Conservation (phyloP, 37 sponge, comb jelly and placozoan genomes). For the Chondrilla cf. caribensis region DNA sequence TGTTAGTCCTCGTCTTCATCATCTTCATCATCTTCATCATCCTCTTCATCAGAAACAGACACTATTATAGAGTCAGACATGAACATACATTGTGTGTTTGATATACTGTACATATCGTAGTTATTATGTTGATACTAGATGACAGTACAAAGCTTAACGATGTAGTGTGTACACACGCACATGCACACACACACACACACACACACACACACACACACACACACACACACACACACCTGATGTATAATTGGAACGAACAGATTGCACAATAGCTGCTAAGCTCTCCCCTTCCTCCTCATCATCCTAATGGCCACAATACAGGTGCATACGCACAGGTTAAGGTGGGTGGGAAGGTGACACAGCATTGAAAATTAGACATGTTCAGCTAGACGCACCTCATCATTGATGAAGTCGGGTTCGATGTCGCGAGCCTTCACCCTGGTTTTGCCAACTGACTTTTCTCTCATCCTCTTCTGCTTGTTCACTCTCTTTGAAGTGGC, state of each 20-base stretch:
- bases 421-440: constrained; percentile 64
- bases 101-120: too few relatives aligned
- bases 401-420: constrained; percentile 65
- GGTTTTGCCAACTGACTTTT: constrained; percentile 36
- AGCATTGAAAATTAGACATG: not conserved
- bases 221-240: not conserved
- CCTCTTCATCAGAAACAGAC: not conserved
- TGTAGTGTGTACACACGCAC: too few relatives aligned
- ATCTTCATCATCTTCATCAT: not conserved
- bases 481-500: constrained; percentile 65
- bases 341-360: not conserved
- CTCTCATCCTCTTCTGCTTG: constrained; percentile 70
- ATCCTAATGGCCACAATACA: not conserved
- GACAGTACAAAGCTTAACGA: too few relatives aligned
- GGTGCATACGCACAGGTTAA: not conserved
- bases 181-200: too few relatives aligned
- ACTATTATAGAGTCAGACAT: not conserved
- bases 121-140: too few relatives aligned
- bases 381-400: constrained; percentile 26
- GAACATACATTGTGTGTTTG: too few relatives aligned
- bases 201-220: not conserved
- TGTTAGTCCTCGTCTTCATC: constrained; percentile 3
- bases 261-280: constrained; percentile 66
- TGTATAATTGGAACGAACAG: constrained; percentile 32
- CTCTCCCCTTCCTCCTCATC: constrained; percentile 48